Evolutionary conservation across 2,888 invertebrate genomes (phyloP), one percentile per base, ranked within the genome.

Genomic region (Callinectes sapidus): DNA sequence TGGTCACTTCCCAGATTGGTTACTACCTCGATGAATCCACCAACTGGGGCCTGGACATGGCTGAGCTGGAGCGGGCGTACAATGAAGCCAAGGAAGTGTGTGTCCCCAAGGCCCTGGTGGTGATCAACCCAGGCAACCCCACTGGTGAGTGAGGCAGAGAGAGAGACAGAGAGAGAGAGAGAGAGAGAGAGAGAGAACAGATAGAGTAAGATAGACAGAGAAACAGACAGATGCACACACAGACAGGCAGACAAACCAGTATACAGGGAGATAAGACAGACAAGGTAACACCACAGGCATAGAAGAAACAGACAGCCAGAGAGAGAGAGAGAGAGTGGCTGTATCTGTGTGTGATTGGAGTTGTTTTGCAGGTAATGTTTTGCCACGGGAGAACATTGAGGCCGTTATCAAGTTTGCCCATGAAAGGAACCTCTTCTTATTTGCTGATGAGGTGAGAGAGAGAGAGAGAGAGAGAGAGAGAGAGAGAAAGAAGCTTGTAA

Each of bases 101-200:
- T 95, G 96, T 97, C 94, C 98, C 98, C 0, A 97, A 98, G 87
- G 99, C 97, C 0, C 96, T 99, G 91, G 98, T 98, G 71, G 97
- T 99, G 94, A 99, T 99, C 95, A 99, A 99, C 96, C 99, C 99
- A 0, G 99, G 99, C 89, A 99, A 99, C 96, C 99, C 99, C 23
- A 99, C 99, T 10, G 99, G 99, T 96, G 39, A 39, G 61, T 1
- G 23, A 23, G 18, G 6, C 2, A 23, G 3, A 23, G 61, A 61
- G 61, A 61, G 23, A 23, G 18, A 61, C 2, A 61, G 61, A 61
- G 61, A 61, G 61, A 23, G 61, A 61, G 23, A 23, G 16, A 61
- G 61, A 23, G 23, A 23, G 61, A 23, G 61, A 61, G 61, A 61
- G 3, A 61, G 61, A 61, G 61, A 61, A 23, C 23, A 61, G 48